Evolutionary conservation across 1,140 invertebrate species (phyloP).

Genomic region (Drosophila watanabei): DNA sequence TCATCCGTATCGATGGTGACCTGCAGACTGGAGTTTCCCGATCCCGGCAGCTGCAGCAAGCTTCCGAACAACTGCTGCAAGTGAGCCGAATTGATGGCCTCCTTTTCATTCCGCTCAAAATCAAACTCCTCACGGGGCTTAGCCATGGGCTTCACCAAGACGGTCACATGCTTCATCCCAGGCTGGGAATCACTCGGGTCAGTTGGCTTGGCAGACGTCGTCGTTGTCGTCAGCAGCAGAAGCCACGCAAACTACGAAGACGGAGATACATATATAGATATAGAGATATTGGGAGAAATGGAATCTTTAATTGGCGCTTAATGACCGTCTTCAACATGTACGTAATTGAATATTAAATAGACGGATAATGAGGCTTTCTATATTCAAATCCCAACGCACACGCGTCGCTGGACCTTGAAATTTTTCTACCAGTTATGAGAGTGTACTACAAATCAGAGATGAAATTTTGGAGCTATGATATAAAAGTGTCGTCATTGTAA

Average conservation of each 20-base stretch:
- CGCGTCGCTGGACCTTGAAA: slow-evolving; percentile 49
- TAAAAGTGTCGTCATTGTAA: neutral
- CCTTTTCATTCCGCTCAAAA: slow-evolving; percentile 66
- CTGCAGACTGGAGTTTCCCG: slow-evolving; percentile 35
- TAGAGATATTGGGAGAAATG: slow-evolving; percentile 16
- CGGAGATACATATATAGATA: neutral
- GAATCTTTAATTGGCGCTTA: slow-evolving; percentile 44
- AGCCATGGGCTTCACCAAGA: slow-evolving; percentile 46
- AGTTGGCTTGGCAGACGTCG: slow-evolving; percentile 28
- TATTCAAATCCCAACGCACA: slow-evolving; percentile 46
- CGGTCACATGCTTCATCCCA: slow-evolving; percentile 57
- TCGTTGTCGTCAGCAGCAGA: slow-evolving; percentile 41
- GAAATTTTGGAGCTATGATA: slow-evolving; percentile 1
- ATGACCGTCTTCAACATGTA: slow-evolving; percentile 37
- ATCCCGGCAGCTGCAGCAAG: slow-evolving; percentile 49
- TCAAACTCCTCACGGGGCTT: slow-evolving; percentile 59
- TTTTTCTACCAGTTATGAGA: slow-evolving; percentile 41
- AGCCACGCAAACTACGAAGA: slow-evolving; percentile 57
- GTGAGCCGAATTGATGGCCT: slow-evolving; percentile 58
- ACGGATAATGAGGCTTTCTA: slow-evolving; percentile 64
- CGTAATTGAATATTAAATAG: slow-evolving; percentile 25
- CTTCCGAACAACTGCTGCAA: slow-evolving; percentile 60
- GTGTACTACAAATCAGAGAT: slow-evolving; percentile 36
- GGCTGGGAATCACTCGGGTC: slow-evolving; percentile 3
- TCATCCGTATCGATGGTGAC: slow-evolving; percentile 54